Evolutionary conservation across 2,113 vertebrate species (phyloP).

Genomic region (Hemiprocne comata): DNA sequence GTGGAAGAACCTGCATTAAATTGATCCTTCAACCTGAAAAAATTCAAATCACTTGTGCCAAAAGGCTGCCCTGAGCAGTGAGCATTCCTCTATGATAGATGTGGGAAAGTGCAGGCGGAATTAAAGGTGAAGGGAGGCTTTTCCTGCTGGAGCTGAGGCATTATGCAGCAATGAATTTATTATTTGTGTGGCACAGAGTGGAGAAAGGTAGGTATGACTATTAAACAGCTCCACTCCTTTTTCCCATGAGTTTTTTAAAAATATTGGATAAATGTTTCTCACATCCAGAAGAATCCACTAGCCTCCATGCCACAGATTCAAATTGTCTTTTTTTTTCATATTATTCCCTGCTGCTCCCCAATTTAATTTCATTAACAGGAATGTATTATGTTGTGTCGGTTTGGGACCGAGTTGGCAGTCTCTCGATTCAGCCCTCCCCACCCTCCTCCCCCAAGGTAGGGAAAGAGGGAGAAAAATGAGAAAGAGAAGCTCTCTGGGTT

Average conservation of each 20-base stretch:
- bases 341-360: neutral
- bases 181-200: neutral
- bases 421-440: no score
- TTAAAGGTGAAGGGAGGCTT: neutral
- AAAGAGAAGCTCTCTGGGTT: no score
- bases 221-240: neutral
- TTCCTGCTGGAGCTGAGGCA: neutral
- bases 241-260: neutral
- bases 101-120: neutral
- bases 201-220: neutral
- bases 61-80: neutral
- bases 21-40: conserved; percentile 17
- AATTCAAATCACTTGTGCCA: neutral
- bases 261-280: neutral
- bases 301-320: neutral
- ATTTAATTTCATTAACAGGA: neutral
- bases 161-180: neutral
- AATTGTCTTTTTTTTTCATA: neutral
- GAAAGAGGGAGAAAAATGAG: no score
- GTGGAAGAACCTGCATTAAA: neutral
- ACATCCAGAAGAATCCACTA: neutral
- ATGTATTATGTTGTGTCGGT: no score
- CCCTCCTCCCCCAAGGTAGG: no score
- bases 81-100: neutral
- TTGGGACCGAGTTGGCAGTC: no score